Base-by-base conservation (phyloP, 2,888 invertebrate species). In the Chelonus formosanus region DNA sequence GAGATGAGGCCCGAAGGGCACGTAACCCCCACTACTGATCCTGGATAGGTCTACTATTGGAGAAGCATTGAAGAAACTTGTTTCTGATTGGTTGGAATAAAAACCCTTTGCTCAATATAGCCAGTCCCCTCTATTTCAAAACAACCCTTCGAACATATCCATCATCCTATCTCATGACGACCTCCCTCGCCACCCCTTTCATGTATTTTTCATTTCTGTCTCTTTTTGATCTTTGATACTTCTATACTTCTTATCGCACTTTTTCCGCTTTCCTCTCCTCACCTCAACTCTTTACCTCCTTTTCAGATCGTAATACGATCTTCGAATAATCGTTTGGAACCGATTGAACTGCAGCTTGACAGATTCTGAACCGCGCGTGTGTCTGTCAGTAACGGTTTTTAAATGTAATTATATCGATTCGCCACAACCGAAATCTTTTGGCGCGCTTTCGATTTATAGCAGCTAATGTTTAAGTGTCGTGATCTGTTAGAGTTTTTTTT, bases 131-230 rank as follows among this genome's bases (percentile, higher is more conserved):
- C 55, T 35, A 56, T 57, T 58, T 68, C 66, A 68, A 75, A 75
- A 71, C 80, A 81, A 81, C 83, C 83, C 81, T 81, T 81, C 79
- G 76, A 68, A 4, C 47, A 75, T 80, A 83, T 83, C 77, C 78
- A 82, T 83, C 83, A 80, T 80, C 78, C 75, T 76, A 71, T 77
- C 75, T 80, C 75, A 71, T 73, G 76, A 77, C 75, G 70, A 67
- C 76, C 80, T 80, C 80, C 80, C 79, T 77, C 80, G 75, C 78
- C 75, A 77, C 77, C 79, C 75, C 78, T 80, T 79, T 78, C 71
- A 62, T 61, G 31, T 63, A 36, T 47, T 65, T 57, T 67, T 43
- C 43, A 59, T 60, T 54, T 50, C 67, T 65, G 67, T 72, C 67
- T 72, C 69, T 60, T 64, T 70, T 70, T 67, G 63, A 45, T 53